Evolutionary conservation across 2,113 vertebrate species (phyloP).

Genomic region (Dolichallabes microphthalmus): DNA sequence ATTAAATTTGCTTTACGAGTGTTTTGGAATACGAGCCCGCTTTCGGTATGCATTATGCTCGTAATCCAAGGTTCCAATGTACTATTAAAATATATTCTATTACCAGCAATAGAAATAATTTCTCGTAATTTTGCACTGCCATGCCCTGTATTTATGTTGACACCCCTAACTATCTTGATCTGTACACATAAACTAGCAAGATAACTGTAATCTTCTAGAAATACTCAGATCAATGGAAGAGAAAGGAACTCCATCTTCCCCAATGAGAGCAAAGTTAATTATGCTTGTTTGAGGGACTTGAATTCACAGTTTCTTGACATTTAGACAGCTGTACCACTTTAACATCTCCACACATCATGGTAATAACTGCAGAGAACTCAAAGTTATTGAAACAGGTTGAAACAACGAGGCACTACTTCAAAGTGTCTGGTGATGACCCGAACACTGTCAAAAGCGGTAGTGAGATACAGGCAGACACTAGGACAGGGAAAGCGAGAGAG

Average conservation of each 20-base stretch:
- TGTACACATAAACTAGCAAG: neutral
- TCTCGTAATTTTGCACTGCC: neutral
- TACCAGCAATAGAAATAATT: neutral
- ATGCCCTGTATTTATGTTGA: neutral
- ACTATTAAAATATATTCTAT: neutral
- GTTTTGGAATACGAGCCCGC: too few species aligned
- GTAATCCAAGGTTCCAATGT: too few species aligned
- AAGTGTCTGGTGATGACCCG: neutral
- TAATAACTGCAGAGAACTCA: neutral
- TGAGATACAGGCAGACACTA: slow-evolving; percentile 1
- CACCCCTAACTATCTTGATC: neutral
- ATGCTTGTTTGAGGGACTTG: neutral
- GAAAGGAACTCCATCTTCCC: neutral
- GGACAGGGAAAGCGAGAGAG: neutral
- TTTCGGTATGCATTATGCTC: too few species aligned
- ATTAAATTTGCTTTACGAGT: too few species aligned
- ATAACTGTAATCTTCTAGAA: neutral
- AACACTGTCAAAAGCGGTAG: neutral
- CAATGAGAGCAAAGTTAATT: neutral
- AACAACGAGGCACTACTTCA: neutral
- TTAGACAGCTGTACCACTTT: neutral
- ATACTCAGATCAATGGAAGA: neutral
- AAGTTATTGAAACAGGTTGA: neutral
- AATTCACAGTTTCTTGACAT: neutral
- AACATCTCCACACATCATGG: neutral